phyloP scores from a whole-genome alignment of 2,888 invertebrate species.

The Polylopha cassiicola region DNA sequence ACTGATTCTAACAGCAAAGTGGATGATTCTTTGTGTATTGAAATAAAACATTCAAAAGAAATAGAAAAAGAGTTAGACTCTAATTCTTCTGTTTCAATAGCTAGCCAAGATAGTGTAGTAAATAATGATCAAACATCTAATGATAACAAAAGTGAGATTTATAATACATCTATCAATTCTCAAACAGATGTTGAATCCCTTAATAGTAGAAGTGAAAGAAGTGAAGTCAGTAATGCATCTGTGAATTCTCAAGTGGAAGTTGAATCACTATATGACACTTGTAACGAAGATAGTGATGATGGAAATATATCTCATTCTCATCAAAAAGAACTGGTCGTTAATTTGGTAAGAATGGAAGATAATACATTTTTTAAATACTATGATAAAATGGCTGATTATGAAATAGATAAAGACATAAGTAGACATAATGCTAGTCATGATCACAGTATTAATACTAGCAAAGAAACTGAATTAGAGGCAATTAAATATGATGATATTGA shows the following conservation, averaged over 20 bases:
- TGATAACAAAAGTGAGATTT: no score
- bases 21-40: no score
- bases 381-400: conserved; percentile 30
- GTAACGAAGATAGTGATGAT: conserved; percentile 44
- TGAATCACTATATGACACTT: conserved; percentile 58
- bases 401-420: conserved; percentile 13
- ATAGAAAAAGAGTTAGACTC: no score
- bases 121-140: conserved; percentile 1
- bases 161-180: no score
- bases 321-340: conserved; percentile 39
- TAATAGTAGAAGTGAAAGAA: not conserved
- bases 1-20: no score
- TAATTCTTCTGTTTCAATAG: no score
- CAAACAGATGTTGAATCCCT: not conserved
- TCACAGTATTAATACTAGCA: no score
- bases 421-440: no score
- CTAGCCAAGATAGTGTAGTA: not conserved
- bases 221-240: conserved; percentile 10
- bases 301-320: conserved; percentile 20
- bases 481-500: no score
- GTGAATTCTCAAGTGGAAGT: conserved; percentile 28
- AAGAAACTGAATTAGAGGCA: no score
- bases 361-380: conserved; percentile 48
- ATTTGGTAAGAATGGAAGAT: conserved; percentile 46
- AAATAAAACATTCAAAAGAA: no score